Evolutionary conservation across 2,797 vertebrate species (phyloP).

Genomic region (Diglossa cyanea): DNA sequence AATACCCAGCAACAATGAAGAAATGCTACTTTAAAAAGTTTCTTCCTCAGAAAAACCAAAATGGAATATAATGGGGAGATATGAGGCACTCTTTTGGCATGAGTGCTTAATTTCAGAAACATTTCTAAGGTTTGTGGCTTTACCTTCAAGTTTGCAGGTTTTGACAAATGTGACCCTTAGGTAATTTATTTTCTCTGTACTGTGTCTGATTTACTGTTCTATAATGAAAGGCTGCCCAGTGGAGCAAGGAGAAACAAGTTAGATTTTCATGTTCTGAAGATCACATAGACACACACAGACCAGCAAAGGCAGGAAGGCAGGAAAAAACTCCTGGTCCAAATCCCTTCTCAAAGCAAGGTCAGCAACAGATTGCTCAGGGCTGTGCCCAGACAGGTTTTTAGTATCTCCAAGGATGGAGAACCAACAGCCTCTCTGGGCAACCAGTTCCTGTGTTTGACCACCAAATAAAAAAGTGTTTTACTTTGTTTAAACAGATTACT

Average conservation of each 20-base stretch:
- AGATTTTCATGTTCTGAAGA: neutral
- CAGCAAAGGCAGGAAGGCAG: neutral
- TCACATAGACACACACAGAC: neutral
- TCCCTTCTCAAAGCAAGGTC: neutral
- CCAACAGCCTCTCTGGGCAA: neutral
- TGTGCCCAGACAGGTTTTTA: neutral
- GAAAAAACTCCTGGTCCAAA: neutral
- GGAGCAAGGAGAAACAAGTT: neutral
- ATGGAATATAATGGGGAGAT: neutral
- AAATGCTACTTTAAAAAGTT: neutral
- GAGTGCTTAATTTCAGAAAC: neutral
- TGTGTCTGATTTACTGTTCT: neutral
- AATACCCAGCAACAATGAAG: neutral
- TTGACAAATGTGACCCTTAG: neutral
- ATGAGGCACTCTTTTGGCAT: neutral
- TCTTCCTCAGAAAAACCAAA: neutral
- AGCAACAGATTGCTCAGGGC: neutral
- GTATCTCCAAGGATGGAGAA: neutral
- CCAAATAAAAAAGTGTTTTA: neutral
- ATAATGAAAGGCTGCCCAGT: neutral
- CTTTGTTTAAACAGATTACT: neutral
- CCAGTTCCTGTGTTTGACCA: accelerated
- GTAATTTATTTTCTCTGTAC: neutral
- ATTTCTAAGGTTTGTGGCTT: neutral
- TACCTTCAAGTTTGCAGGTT: neutral